Percentiles rank a stretch among this genome's conserved stretches.
These are phyloP conservation scores for Euproctis similis DNA, from an alignment of 2,888 invertebrate species.

Conservation along the genomic window DNA sequence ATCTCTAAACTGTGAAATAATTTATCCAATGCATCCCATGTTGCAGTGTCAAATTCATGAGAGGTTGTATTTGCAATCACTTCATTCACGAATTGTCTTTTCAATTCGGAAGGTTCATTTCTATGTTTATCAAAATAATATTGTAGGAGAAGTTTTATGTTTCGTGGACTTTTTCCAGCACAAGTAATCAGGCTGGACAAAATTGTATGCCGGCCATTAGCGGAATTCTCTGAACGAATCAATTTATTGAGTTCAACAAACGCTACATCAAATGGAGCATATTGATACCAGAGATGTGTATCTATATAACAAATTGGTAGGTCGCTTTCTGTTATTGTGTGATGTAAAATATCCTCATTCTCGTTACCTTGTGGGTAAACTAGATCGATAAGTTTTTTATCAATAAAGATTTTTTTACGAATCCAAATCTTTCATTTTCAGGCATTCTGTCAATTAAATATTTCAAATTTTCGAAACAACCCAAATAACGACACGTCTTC, in stretches of 20 bases:
- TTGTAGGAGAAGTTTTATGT: slow-evolving; percentile 36
- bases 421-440: slow-evolving; percentile 36
- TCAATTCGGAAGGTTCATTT: slow-evolving; percentile 50
- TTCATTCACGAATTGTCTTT: slow-evolving; percentile 40
- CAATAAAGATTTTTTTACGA: slow-evolving; percentile 29
- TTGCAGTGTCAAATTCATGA: slow-evolving; percentile 29
- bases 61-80: slow-evolving; percentile 31
- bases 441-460: slow-evolving; percentile 40
- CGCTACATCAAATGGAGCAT: slow-evolving; percentile 41
- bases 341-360: no score
- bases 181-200: slow-evolving; percentile 36
- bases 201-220: slow-evolving; percentile 37
- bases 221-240: slow-evolving; percentile 37
- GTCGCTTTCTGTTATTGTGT: background rate
- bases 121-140: slow-evolving; percentile 47
- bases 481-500: slow-evolving; percentile 22
- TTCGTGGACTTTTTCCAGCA: slow-evolving; percentile 29
- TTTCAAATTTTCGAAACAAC: slow-evolving; percentile 28
- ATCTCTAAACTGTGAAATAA: slow-evolving; percentile 54
- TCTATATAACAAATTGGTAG: slow-evolving; percentile 3
- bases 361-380: background rate
- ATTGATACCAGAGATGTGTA: slow-evolving; percentile 44
- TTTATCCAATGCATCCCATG: slow-evolving; percentile 46
- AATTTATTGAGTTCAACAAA: slow-evolving; percentile 40
- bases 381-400: background rate